Base-by-base conservation (phyloP, 2,888 invertebrate genomes). In the Amiota mariae region DNA sequence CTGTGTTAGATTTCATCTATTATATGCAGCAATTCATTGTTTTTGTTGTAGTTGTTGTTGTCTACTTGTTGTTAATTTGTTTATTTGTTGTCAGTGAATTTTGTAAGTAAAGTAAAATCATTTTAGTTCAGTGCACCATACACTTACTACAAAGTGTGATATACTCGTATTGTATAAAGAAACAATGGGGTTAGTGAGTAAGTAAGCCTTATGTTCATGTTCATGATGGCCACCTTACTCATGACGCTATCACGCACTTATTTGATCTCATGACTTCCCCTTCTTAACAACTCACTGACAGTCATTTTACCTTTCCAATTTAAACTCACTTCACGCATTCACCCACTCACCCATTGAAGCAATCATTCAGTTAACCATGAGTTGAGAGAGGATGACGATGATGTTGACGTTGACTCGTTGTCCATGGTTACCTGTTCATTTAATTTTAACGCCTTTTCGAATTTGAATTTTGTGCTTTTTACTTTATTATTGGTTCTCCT, bases 391-490 rank as follows among this genome's bases (percentile, higher is more conserved):
- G 6, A n/a, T n/a, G n/a, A n/a, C n/a, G n/a, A n/a, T n/a, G 36
- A 36, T 2, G 36, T 6, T 36, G 36, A 36, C n/a, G 54, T 4
- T 24, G 63, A 24, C 46, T 46, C n/a, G 67, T 68, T 68, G 67
- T 48, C 67, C 51, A 68, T 47, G 24, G 67, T 68, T 54, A 68
- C 67, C 67, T 68, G 67, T 54, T 68, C 67, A 68, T 68, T 68
- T 68, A 68, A 68, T 68, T 68, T 68, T 68, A 68, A 68, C 67
- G 67, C 67, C 67, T 68, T 68, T 68, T 20, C 67, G 36, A 59
- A 20, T 68, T 68, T 54, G 51, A 68, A 68, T 51, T 66, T 49
- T 54, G 54, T 54, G 15, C 15, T 54, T 8, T 54, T 54, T 54
- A 1, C 0, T 54, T 15, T 54, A n/a, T 59, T 20, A 24, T 18